Base-by-base conservation (phyloP, 92 coral and sea anemone genomes). In the Umimayanthus kanabou region DNA sequence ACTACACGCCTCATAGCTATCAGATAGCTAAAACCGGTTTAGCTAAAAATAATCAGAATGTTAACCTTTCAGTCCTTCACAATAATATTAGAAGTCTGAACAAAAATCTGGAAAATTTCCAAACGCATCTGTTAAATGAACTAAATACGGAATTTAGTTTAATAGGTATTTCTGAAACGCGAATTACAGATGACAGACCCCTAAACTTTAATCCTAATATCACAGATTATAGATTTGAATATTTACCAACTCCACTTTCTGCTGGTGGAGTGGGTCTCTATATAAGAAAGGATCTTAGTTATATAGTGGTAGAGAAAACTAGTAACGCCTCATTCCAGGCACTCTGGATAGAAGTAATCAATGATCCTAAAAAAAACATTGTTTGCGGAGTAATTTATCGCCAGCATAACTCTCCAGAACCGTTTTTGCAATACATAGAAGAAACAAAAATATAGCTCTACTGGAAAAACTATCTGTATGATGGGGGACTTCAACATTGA, bases 251-350 rank as follows among this genome's bases (percentile, higher is more conserved):
- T 53, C 91, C 93, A 81, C 82, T 93, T 39, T 33, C 92, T 29
- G 75, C 93, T 23, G 93, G 93, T 72, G 95, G 92, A 6, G 93
- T 93, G 73, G 93, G 93, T 22, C 73, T 85, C 89, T 90, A 87
- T 43, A 84, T 93, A 11, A 72, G 87, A 49, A 69, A 88, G 39
- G 76, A 80, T n/a, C 85, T 92, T 29, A 82, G 79, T 47, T 89
- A 82, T 71, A 55, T 72, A 85, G 66, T 89, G n/a, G 37, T 89
- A 26, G 94, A 91, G 85, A 91, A 81, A 74, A 85, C 71, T 15
- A 78, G 90, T 71, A 89, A 89, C 65, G 66, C 88, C 39, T 86
- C 91, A 11, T 90, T 90, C 65, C 85, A 89, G 61, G 92, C 88
- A 28, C 83, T 89, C 50, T 89, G 92, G 85, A 69, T 89, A 82